Base-by-base conservation (phyloP, 1,140 invertebrate genomes). In the Drosophila littoralis region DNA sequence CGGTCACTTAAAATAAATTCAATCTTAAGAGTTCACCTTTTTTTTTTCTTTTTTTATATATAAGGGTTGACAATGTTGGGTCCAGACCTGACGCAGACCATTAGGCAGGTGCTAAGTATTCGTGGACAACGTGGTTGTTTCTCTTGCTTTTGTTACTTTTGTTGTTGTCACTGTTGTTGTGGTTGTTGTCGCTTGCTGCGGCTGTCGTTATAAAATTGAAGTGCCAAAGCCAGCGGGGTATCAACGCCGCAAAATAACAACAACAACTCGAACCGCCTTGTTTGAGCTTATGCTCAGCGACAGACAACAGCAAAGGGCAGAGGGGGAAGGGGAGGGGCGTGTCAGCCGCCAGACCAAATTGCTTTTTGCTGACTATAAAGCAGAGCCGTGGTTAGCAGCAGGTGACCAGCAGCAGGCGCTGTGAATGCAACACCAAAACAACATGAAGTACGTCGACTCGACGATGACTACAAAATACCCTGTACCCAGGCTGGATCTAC, bases 211-310 rank as follows among this genome's bases (percentile, higher is more conserved):
- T 72, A 79, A 88, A 89, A 89, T 89, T 88, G 83, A 88, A 88
- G 83, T 88, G 83, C 50, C 75, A 88, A 80, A 77, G 83, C 80
- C 84, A 80, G 83, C 83, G 77, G 80, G 83, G 64, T 78, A 78
- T 81, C 81, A 84, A 81, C 81, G 80, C 77, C 65, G 60, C 72
- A 65, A 58, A 60, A 46, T 52, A 67, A 71, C 59, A 66, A 46
- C 51, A 36, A 17, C 28, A 63, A 40, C 58, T 69, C 35, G 45
- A 50, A 82, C 75, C 57, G 80, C 59, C 79, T 61, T 64, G 60
- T 68, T 75, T 72, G 66, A 28, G 63, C 51, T 48, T 64, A 13
- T 38, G 33, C 52, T 17, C 32, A 51, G 50, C 73, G 48, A 63
- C 38, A 60, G 65, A 84, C 60, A 76, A 57, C 72, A 77, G 67